Evolutionary conservation across 2,888 invertebrate genomes (phyloP).

Genomic region (Coenonympha arcania): DNA sequence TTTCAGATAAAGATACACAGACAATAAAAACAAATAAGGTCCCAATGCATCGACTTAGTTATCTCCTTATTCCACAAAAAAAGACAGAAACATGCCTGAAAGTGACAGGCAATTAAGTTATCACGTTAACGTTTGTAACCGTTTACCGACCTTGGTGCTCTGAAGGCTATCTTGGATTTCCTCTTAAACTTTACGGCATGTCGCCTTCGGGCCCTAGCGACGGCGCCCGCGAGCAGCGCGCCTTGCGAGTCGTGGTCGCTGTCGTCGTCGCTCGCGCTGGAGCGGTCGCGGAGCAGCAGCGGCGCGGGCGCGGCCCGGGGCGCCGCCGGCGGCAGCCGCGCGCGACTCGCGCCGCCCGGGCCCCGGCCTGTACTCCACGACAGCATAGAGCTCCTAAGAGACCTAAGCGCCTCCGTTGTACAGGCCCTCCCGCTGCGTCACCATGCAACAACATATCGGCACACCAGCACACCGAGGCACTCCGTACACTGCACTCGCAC

Average conservation of each 20-base stretch:
- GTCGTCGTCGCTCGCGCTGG: slow-evolving; percentile 45
- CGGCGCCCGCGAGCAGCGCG: slow-evolving; percentile 59
- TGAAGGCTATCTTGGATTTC: slow-evolving; percentile 62
- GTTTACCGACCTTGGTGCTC: slow-evolving; percentile 54
- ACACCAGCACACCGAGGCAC: slow-evolving; percentile 46
- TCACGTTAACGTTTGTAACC: slow-evolving; percentile 1
- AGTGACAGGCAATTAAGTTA: no score
- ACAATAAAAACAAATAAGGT: no score
- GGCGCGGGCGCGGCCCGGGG: no score
- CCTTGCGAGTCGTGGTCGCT: slow-evolving; percentile 49
- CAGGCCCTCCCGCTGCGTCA: slow-evolving; percentile 56
- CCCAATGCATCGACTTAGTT: no score
- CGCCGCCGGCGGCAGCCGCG: slow-evolving; percentile 40
- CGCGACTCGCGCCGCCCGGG: slow-evolving; percentile 46
- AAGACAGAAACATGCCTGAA: no score
- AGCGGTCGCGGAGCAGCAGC: slow-evolving; percentile 27
- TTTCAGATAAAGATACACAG: no score
- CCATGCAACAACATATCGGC: slow-evolving; percentile 71
- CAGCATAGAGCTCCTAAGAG: slow-evolving; percentile 69
- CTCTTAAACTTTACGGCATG: slow-evolving; percentile 65
- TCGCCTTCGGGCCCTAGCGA: slow-evolving; percentile 63
- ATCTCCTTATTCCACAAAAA: no score
- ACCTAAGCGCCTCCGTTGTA: slow-evolving; percentile 72
- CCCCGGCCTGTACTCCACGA: slow-evolving; percentile 55
- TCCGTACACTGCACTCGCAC: slow-evolving; percentile 42